Evolutionary conservation across 2,113 vertebrate species (phyloP).

Genomic region (Galeopterus variegatus): DNA sequence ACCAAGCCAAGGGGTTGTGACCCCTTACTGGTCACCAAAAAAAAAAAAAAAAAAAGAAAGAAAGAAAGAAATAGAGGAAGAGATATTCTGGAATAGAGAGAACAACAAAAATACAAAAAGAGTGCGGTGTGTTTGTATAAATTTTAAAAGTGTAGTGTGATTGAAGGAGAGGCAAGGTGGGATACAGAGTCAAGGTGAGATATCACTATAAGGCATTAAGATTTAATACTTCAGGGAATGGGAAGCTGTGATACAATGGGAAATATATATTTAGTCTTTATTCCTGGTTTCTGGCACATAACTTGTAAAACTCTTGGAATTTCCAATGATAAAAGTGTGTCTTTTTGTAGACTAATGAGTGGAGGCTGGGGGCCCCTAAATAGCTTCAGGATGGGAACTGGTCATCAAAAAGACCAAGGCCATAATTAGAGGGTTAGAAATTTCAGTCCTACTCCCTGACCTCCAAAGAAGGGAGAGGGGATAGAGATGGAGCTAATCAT

Average conservation of each 20-base stretch:
- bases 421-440: not conserved
- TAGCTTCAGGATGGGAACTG: not conserved
- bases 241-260: not conserved
- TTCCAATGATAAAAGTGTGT: not conserved
- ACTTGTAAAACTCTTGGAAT: not conserved
- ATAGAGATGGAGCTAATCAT: not conserved
- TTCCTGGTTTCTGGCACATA: not conserved
- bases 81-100: not conserved
- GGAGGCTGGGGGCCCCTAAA: not conserved
- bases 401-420: not conserved
- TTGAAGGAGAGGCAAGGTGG: not conserved
- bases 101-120: slow-evolving; percentile 45
- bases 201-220: not conserved
- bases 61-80: slow-evolving; percentile 3
- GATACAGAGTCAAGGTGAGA: slow-evolving; percentile 6
- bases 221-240: not conserved
- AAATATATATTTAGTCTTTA: not conserved
- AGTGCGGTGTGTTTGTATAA: not conserved
- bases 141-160: slow-evolving; percentile 28
- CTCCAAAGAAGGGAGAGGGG: not conserved
- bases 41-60: too few relatives aligned
- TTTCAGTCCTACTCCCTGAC: not conserved
- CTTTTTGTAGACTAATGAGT: not conserved
- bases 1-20: too few relatives aligned
- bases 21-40: too few relatives aligned